Evolutionary conservation across 2,797 vertebrate genomes (phyloP).

Genomic region (Parauchenoglanis ngamensis): DNA sequence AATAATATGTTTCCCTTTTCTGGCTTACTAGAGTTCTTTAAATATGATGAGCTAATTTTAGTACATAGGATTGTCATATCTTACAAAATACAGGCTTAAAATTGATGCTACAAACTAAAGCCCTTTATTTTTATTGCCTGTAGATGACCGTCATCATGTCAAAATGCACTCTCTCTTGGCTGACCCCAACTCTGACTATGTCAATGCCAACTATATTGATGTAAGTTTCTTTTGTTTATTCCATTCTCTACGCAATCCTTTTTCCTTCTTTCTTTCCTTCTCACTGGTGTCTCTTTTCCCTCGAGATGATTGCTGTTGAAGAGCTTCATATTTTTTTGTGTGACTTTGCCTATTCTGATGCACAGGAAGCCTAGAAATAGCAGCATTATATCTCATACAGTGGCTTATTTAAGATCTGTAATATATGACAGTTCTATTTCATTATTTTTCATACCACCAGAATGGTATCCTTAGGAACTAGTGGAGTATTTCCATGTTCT

Average conservation of each 20-base stretch:
- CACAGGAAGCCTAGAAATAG: neutral
- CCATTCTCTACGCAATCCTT: neutral
- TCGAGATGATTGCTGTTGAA: neutral
- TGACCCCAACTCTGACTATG: conserved; percentile 89
- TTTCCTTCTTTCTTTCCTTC: neutral
- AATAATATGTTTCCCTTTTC: neutral
- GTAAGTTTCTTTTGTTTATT: conserved; percentile 75
- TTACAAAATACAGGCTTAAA: neutral
- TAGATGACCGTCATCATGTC: conserved; percentile 92
- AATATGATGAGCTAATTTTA: conserved; percentile 18
- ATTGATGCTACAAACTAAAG: neutral
- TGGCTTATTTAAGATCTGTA: conserved; percentile 15
- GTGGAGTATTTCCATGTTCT: neutral
- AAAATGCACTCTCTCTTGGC: conserved; percentile 91
- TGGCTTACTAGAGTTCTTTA: neutral
- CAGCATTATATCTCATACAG: neutral
- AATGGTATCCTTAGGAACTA: conserved; percentile 1
- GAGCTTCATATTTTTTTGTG: neutral
- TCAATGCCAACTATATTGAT: conserved; percentile 95
- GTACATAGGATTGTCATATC: neutral
- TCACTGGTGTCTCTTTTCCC: neutral
- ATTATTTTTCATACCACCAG: conserved; percentile 12
- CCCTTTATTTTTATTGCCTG: neutral
- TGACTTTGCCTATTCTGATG: neutral
- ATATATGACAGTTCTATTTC: neutral